A percentile compares a stretch with the other conserved stretches of the same genome.
phyloP scores from a whole-genome alignment of 2,797 vertebrate species.

The Atherinosoma microstoma region DNA sequence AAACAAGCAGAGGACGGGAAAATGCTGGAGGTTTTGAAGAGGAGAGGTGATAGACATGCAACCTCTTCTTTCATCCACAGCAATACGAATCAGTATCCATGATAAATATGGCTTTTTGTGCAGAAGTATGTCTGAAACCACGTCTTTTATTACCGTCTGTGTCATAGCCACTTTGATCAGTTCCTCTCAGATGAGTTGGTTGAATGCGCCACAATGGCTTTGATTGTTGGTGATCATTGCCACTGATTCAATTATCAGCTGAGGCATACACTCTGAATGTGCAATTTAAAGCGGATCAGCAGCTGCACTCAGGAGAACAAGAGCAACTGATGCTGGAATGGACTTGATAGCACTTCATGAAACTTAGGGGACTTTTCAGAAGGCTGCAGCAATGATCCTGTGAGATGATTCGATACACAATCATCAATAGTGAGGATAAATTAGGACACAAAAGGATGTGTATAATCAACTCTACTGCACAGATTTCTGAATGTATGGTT shows the following conservation, averaged over 20 bases:
- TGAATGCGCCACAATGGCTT: slow-evolving; percentile 30
- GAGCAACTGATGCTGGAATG: slow-evolving; percentile 22
- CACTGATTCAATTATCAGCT: slow-evolving; percentile 59
- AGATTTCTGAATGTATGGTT: too few relatives aligned
- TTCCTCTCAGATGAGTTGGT: slow-evolving; percentile 45
- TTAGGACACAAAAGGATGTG: neutral
- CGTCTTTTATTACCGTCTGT: neutral
- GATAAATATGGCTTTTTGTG: neutral
- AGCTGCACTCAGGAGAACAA: slow-evolving; percentile 5
- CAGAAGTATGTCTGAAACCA: neutral
- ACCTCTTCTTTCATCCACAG: slow-evolving; percentile 8
- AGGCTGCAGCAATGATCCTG: neutral
- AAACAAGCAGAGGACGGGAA: neutral
- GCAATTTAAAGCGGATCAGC: slow-evolving; percentile 45
- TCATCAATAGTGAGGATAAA: neutral
- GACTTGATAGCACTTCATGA: slow-evolving; percentile 27
- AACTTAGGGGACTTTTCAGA: slow-evolving; percentile 29
- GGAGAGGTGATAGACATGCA: neutral
- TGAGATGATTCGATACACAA: neutral
- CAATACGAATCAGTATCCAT: neutral
- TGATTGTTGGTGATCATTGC: slow-evolving; percentile 55
- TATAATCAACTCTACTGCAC: too few relatives aligned
- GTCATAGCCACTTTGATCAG: slow-evolving; percentile 43
- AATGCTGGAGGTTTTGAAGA: slow-evolving; percentile 7
- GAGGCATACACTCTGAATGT: slow-evolving; percentile 26